phyloP scores from a whole-genome alignment of 2,888 invertebrate species.

The Timema cristinae region DNA sequence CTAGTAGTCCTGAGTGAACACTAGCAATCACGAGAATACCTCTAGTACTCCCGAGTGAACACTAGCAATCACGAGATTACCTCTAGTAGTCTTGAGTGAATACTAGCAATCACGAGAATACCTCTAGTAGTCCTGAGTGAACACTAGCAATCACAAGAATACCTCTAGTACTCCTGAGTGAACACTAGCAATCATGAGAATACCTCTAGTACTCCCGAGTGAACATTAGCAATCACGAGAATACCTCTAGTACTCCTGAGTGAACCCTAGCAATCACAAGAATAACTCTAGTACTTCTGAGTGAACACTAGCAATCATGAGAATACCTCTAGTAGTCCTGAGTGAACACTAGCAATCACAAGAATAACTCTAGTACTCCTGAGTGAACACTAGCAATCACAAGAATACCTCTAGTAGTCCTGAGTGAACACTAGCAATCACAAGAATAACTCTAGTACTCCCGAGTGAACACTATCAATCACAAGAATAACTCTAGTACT shows the following conservation, averaged over 20 bases:
- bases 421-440: slow-evolving; percentile 33
- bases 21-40: slow-evolving; percentile 43
- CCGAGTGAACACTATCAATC: not conserved
- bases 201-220: no score
- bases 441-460: slow-evolving; percentile 37
- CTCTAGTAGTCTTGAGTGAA: no score
- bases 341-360: slow-evolving; percentile 38
- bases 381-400: slow-evolving; percentile 38
- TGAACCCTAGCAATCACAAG: slow-evolving; percentile 39
- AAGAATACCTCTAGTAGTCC: no score
- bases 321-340: no score
- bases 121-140: no score
- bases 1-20: no score
- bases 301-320: slow-evolving; percentile 34
- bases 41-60: no score
- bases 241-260: no score
- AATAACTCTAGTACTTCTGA: no score
- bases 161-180: no score
- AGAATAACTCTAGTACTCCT: no score
- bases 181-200: slow-evolving; percentile 35
- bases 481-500: slow-evolving; percentile 42
- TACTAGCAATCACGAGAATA: slow-evolving; percentile 41
- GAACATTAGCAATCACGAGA: slow-evolving; percentile 39
- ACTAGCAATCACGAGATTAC: slow-evolving; percentile 42
- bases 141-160: slow-evolving; percentile 40